Evolutionary conservation across 2,113 vertebrate genomes (phyloP).

Genomic region (Micronycteris hirsuta): DNA sequence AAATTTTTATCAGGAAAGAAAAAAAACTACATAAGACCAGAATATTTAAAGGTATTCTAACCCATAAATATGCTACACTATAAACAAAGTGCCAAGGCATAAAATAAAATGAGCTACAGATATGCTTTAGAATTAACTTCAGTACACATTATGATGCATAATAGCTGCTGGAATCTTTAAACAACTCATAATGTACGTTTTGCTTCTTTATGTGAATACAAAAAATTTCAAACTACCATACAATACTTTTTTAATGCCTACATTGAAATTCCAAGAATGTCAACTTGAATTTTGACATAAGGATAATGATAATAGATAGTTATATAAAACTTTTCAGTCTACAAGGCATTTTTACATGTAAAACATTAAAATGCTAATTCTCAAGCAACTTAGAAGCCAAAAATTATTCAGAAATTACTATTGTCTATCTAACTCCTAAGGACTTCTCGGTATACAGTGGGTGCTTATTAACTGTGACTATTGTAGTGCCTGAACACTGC

Average conservation of each 20-base stretch:
- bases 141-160: constrained; percentile 57
- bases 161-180: constrained; percentile 57
- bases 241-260: constrained; percentile 25
- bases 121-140: constrained; percentile 66
- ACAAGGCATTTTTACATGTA: constrained; percentile 2
- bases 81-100: constrained; percentile 53
- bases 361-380: constrained; percentile 57
- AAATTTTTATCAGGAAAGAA: constrained; percentile 61
- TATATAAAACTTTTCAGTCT: constrained; percentile 4
- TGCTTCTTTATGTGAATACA: constrained; percentile 39
- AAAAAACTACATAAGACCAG: constrained; percentile 42
- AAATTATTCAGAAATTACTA: neutral
- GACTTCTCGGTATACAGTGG: neutral
- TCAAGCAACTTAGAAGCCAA: constrained; percentile 31
- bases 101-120: constrained; percentile 67
- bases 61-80: constrained; percentile 58
- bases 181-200: constrained; percentile 64
- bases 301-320: constrained; percentile 5
- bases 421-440: neutral
- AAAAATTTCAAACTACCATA: constrained; percentile 31
- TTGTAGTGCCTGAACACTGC: too few relatives aligned
- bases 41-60: constrained; percentile 63
- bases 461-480: neutral
- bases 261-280: constrained; percentile 48
- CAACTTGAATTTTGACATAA: constrained; percentile 43